Base-by-base conservation (phyloP, 2,113 vertebrate species). In the Brachypodius melanocephalos region DNA sequence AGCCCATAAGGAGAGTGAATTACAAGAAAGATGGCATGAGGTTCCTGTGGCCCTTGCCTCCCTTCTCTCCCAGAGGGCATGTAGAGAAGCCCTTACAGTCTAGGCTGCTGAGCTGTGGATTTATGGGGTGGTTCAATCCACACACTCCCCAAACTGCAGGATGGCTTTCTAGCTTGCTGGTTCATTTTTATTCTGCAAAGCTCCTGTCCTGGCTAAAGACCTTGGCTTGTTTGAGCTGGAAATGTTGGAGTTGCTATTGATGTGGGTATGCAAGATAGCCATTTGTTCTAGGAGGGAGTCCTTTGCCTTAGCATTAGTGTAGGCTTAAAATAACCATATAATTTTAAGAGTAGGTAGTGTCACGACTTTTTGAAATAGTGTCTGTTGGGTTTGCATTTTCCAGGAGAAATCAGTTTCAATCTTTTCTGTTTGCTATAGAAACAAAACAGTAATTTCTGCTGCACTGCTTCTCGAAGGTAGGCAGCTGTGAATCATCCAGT, bases 1-100 rank as follows among this genome's bases (percentile, higher is more conserved):
- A 65, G 29, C 16, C 22, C 2, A 1, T 10, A 62, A 62, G 58
- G 46, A 83, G 58, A 65, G 46, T 0, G 0, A 76, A 5, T 45
- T 65, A 24, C 26, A 51, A 36, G 51, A 73, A 86, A 40, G 28
- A 49, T 17, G 28, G 12, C 28, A 8, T 19, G 42, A n/a, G 1
- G 15, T 38, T 73, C 32, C 48, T 85, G 52, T 6, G 34, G 46
- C 49, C 31, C 61, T 68, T 74, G 54, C 29, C 46, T 89, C 40
- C 24, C 40, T 79, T 69, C 14, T 29, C 14, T 88, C 31, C 9
- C 3, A 6, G 38, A 51, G 28, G 36, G 32, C n/a, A 29, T 1
- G 1, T 10, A 36, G 36, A 75, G 45, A 40, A 80, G 54, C 82
- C 62, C 18, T 57, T 80, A 38, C n/a, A 61, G 29, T 78, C 57